Conservation (phyloP, 2,888 invertebrate species). For the Apamea epomidion region DNA sequence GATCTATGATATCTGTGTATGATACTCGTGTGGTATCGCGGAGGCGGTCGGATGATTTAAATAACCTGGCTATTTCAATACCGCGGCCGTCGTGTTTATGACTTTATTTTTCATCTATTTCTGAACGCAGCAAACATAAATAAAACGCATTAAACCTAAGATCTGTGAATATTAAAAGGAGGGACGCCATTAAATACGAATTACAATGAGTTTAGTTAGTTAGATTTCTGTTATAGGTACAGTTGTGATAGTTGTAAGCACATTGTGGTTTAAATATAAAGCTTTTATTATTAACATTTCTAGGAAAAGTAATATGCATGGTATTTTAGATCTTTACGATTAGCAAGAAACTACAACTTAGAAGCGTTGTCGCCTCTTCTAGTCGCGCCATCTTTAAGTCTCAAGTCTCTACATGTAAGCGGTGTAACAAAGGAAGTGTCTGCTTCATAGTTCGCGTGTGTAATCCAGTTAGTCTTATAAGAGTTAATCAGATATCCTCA, state of each 20-base stretch:
- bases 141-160: conserved; percentile 37
- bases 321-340: conserved; percentile 43
- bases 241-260: background rate
- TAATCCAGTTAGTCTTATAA: conserved; percentile 67
- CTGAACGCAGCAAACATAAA: conserved; percentile 49
- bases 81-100: conserved; percentile 55
- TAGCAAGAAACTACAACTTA: conserved; percentile 35
- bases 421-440: conserved; percentile 54
- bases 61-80: conserved; percentile 64
- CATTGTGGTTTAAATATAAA: background rate
- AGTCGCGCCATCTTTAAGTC: conserved; percentile 33
- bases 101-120: conserved; percentile 66
- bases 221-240: background rate
- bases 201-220: background rate
- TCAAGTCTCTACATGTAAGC: conserved; percentile 17
- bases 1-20: conserved; percentile 36
- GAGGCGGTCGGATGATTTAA: conserved; percentile 50
- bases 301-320: conserved; percentile 28
- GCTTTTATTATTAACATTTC: conserved; percentile 5
- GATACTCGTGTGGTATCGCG: conserved; percentile 29
- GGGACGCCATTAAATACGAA: background rate
- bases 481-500: conserved; percentile 58
- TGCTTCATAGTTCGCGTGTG: conserved; percentile 48
- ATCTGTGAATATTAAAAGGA: conserved; percentile 31
- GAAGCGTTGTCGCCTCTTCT: conserved; percentile 26